phyloP scores from a whole-genome alignment of 2,888 invertebrate genomes.

The Acleris sparsana region DNA sequence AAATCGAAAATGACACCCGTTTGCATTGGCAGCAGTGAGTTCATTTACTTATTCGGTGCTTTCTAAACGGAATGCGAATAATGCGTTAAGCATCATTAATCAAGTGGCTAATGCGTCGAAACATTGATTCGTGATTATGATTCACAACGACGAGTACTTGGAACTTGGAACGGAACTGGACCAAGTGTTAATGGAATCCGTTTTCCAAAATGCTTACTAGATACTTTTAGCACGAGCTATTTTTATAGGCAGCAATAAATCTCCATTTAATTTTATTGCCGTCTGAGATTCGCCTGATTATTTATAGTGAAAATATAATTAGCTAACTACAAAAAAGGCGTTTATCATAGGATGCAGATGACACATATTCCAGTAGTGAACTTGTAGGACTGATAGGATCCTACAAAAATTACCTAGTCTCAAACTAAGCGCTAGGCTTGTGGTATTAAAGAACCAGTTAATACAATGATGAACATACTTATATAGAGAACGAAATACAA shows the following conservation, averaged over 20 bases:
- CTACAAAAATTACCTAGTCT: no score
- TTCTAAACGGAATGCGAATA: slow-evolving; percentile 7
- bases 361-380: no score
- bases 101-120: slow-evolving; percentile 6
- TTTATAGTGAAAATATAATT: no score
- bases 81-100: slow-evolving; percentile 20
- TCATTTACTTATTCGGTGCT: slow-evolving; percentile 16
- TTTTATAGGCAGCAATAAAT: not conserved
- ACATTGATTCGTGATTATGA: slow-evolving; percentile 3
- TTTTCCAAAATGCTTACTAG: slow-evolving; percentile 19
- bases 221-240: not conserved
- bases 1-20: slow-evolving; percentile 89
- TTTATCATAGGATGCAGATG: no score
- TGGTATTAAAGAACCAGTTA: no score
- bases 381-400: no score
- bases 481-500: no score
- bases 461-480: no score
- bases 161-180: slow-evolving; percentile 1
- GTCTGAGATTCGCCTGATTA: no score
- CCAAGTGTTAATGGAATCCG: slow-evolving; percentile 1
- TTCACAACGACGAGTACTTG: slow-evolving; percentile 3
- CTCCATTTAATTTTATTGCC: not conserved
- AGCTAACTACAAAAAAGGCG: no score
- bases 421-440: no score
- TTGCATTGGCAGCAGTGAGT: slow-evolving; percentile 84